Evolutionary conservation across 2,888 invertebrate genomes (phyloP).

Genomic region (Lamproptera curius): DNA sequence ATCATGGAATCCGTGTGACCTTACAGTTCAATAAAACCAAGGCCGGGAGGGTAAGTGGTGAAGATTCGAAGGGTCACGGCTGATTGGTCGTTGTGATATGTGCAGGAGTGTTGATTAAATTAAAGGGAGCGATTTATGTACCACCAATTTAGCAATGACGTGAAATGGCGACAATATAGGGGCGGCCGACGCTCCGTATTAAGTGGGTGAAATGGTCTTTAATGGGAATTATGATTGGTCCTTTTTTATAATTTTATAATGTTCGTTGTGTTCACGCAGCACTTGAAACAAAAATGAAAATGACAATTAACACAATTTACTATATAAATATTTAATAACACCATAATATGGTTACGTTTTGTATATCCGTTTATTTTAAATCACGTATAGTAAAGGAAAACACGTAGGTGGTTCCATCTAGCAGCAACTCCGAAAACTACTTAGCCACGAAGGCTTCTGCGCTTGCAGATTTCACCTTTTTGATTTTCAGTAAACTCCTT

Average conservation of each 20-base stretch:
- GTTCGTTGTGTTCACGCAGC: too few species aligned
- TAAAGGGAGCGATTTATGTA: constrained; percentile 71
- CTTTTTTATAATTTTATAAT: constrained; percentile 17
- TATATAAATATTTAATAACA: too few species aligned
- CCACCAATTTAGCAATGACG: constrained; percentile 72
- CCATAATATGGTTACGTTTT: too few species aligned
- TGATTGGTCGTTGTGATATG: constrained; percentile 44
- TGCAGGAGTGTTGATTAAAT: constrained; percentile 70
- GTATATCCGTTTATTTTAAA: too few species aligned
- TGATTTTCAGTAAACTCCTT: too few species aligned
- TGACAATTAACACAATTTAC: too few species aligned
- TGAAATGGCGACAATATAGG: constrained; percentile 64
- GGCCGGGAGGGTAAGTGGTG: constrained; percentile 26
- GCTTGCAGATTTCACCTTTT: constrained; percentile 45
- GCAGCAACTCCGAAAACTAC: constrained; percentile 42
- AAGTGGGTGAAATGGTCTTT: constrained; percentile 46
- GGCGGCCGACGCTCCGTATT: constrained; percentile 44
- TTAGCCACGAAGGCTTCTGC: constrained; percentile 54
- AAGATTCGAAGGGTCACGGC: constrained; percentile 38
- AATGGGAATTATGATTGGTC: constrained; percentile 17
- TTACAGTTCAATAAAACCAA: constrained; percentile 15
- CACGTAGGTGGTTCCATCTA: constrained; percentile 50
- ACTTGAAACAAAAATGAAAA: too few species aligned
- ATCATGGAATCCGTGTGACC: constrained; percentile 25
- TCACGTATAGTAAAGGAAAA: too few species aligned